Percentiles rank a stretch among this genome's conserved stretches.
These are phyloP conservation scores for Metalampra italica DNA, from an alignment of 2,888 invertebrate genomes.

Conservation along the genomic window DNA sequence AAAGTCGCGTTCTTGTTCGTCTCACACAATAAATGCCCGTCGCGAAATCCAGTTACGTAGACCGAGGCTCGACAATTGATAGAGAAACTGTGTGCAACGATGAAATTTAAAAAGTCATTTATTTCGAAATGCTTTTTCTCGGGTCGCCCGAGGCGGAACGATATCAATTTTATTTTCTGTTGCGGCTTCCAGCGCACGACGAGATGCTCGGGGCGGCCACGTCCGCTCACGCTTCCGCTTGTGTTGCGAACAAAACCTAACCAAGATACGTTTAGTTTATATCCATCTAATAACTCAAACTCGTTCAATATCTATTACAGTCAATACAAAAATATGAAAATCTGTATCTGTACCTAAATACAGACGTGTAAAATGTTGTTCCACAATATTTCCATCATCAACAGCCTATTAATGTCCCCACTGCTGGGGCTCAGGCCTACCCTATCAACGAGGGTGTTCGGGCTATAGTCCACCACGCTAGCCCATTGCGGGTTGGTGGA, in stretches of 20 bases:
- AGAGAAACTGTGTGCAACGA: slow-evolving; percentile 78
- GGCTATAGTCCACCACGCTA: no score
- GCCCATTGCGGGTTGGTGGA: no score
- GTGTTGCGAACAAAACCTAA: slow-evolving; percentile 2
- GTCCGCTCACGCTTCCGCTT: slow-evolving; percentile 1
- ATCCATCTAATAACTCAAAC: no score
- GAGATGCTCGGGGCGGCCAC: slow-evolving; percentile 14
- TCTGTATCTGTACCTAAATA: no score
- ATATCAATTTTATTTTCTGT: slow-evolving; percentile 77
- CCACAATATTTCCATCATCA: no score
- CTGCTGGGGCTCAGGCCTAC: no score
- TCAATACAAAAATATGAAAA: no score
- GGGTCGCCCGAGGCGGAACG: slow-evolving; percentile 67
- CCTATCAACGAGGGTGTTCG: no score
- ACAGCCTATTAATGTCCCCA: no score
- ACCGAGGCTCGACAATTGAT: slow-evolving; percentile 75
- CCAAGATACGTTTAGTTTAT: not conserved
- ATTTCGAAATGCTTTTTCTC: slow-evolving; percentile 78
- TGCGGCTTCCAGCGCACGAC: slow-evolving; percentile 50
- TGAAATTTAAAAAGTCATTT: slow-evolving; percentile 79
- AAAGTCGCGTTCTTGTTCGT: slow-evolving; percentile 67
- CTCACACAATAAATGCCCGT: slow-evolving; percentile 73
- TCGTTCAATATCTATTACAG: no score
- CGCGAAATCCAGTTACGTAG: slow-evolving; percentile 70
- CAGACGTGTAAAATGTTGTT: no score